Conservation (phyloP, 2,888 invertebrate genomes). For the Neoascia interrupta region DNA sequence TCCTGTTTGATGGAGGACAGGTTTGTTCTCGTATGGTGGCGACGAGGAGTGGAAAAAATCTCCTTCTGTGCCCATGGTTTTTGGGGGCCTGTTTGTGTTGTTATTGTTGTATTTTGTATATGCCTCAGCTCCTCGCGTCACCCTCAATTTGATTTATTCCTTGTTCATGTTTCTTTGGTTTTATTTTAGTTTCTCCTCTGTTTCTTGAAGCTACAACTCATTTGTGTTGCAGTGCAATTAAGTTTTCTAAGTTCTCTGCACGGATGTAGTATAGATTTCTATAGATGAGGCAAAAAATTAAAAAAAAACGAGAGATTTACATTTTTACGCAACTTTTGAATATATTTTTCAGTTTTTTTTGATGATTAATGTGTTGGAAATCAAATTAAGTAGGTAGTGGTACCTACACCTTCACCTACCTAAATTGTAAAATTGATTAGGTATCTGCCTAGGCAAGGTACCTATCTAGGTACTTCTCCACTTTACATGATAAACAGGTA, state of each 20-base stretch:
- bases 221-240: slow-evolving; percentile 60
- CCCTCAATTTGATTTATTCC: slow-evolving; percentile 57
- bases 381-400: no score
- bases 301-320: slow-evolving; percentile 49
- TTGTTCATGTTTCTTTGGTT: slow-evolving; percentile 46
- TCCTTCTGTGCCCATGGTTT: slow-evolving; percentile 51
- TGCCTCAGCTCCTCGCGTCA: not conserved
- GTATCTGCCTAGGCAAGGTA: no score
- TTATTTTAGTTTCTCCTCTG: slow-evolving; percentile 17
- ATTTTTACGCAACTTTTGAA: slow-evolving; percentile 61
- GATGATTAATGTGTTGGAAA: no score
- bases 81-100: slow-evolving; percentile 59
- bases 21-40: slow-evolving; percentile 61
- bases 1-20: slow-evolving; percentile 62
- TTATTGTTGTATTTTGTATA: slow-evolving; percentile 31
- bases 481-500: no score
- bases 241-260: slow-evolving; percentile 44
- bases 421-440: no score
- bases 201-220: slow-evolving; percentile 35
- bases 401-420: no score
- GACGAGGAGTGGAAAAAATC: slow-evolving; percentile 24
- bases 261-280: not conserved
- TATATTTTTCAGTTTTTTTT: no score
- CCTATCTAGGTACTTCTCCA: no score
- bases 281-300: not conserved